Percentiles rank a stretch among this genome's conserved stretches.
Evolutionary conservation across 2,888 invertebrate genomes (phyloP).

Genomic region (Euspilapteryx auroguttella): DNA sequence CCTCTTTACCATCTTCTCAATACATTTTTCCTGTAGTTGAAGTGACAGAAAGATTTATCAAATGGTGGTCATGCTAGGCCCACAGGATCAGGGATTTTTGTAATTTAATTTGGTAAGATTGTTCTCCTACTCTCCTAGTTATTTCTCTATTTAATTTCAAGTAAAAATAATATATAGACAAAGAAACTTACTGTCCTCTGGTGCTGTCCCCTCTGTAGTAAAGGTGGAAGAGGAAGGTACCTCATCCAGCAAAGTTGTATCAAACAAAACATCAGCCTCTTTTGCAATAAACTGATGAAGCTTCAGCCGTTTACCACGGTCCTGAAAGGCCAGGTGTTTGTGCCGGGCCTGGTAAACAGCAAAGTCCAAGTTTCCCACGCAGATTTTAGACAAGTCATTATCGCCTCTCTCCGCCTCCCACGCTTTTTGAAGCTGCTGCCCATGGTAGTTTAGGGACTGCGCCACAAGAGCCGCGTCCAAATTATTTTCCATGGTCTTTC

Average conservation of each 20-base stretch:
- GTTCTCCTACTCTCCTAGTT: no score
- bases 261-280: conserved; percentile 79
- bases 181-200: conserved; percentile 59
- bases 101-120: no score
- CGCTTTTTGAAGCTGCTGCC: conserved; percentile 83
- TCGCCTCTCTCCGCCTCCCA: conserved; percentile 86
- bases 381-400: conserved; percentile 68
- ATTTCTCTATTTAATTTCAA: no score
- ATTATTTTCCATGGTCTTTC: conserved; percentile 38
- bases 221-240: conserved; percentile 47
- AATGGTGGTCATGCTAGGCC: no score
- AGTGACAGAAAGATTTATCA: no score
- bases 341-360: conserved; percentile 78
- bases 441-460: conserved; percentile 81
- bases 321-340: conserved; percentile 80
- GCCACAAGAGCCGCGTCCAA: conserved; percentile 62
- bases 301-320: conserved; percentile 79
- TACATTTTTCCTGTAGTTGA: no score
- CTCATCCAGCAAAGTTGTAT: conserved; percentile 47
- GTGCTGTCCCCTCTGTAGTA: conserved; percentile 46
- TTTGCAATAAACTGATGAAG: conserved; percentile 86
- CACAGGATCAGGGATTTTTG: no score
- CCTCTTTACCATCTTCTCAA: no score
- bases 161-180: no score
- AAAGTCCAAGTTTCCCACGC: conserved; percentile 66